Evolutionary conservation across 53 echinoderm and acorn worm species (phyloP), one percentile per base, ranked within the genome.

Genomic region (Echinometra lucunter): DNA sequence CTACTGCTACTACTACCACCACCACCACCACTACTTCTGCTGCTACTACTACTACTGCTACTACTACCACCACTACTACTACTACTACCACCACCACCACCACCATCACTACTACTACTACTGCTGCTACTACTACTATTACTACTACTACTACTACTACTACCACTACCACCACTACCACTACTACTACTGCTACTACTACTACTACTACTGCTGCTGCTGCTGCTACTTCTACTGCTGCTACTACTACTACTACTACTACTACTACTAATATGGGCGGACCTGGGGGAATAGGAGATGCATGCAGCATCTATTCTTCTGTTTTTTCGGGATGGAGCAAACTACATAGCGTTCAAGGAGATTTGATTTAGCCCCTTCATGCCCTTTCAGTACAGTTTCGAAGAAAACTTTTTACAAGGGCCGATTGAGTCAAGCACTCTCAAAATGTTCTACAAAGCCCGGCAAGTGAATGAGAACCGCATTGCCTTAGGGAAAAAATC

Each of bases 211-310:
- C 82, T 82, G 42, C 82, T 82, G 42, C 82, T 82, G 42, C 82
- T 82, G 0, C 44, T 82, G 7, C 82, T 82, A 37, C 82, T 82
- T 3, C 44, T 45, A 42, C 82, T 82, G 7, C 82, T 82, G 7
- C 82, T 82, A 42, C 44, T 82, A 82, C 44, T 40, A 40, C 44
- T 82, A 82, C 82, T 82, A 82, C 44, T 82, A 82, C 82, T 82
- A 82, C 82, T 82, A 82, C 82, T 44, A 44, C 44, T 82, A 38
- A 37, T 21, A 5, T 18, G 17, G 23, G 63, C 63, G 21, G 63
- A 63, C 3, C 63, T 0, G 21, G 23, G 63, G 8, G 63, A 63
- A 0, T 23, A 23, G 63, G 63, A 63, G 63, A 23, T 23, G 4
- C 63, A 63, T 9, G 63, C 21, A 0, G 9, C 53, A 9, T 53